phyloP scores from a whole-genome alignment of 2,797 vertebrate genomes.

The Acanthurus leucopareius region DNA sequence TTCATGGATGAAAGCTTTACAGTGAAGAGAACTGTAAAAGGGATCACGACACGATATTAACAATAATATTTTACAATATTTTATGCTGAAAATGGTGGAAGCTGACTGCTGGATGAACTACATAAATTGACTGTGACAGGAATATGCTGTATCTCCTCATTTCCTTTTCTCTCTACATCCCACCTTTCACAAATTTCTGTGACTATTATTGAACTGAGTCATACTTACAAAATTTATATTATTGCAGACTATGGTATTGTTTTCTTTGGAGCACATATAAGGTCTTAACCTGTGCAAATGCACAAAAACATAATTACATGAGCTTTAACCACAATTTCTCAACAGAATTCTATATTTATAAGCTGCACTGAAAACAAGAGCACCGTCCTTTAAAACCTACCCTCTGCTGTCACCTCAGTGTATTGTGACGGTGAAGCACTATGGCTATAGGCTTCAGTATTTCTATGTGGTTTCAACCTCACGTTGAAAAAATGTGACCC shows the following conservation, averaged over 20 bases:
- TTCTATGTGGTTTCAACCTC: conserved; percentile 16
- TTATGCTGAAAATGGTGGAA: conserved; percentile 17
- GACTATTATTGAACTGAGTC: conserved; percentile 51
- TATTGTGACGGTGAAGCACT: conserved; percentile 21
- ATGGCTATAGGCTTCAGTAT: conserved; percentile 17
- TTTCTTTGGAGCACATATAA: background rate
- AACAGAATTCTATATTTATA: background rate
- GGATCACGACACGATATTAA: background rate
- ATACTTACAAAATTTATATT: conserved; percentile 54
- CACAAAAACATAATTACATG: conserved; percentile 9
- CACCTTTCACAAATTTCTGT: conserved; percentile 16
- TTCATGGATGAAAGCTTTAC: background rate
- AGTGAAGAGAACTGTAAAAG: background rate
- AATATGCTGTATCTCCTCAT: conserved; percentile 21
- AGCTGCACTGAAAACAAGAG: conserved; percentile 12
- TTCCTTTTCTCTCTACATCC: conserved; percentile 14
- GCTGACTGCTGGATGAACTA: conserved; percentile 39
- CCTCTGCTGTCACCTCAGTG: conserved; percentile 31
- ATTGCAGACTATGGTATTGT: conserved; percentile 9
- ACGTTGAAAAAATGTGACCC: conserved; percentile 31
- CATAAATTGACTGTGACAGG: conserved; percentile 21
- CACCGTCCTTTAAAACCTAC: conserved; percentile 18
- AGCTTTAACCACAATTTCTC: background rate
- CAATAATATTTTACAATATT: background rate
- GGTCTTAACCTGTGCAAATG: background rate